Base-by-base conservation (phyloP, 2,797 vertebrate genomes). In the Malurus leucopterus region DNA sequence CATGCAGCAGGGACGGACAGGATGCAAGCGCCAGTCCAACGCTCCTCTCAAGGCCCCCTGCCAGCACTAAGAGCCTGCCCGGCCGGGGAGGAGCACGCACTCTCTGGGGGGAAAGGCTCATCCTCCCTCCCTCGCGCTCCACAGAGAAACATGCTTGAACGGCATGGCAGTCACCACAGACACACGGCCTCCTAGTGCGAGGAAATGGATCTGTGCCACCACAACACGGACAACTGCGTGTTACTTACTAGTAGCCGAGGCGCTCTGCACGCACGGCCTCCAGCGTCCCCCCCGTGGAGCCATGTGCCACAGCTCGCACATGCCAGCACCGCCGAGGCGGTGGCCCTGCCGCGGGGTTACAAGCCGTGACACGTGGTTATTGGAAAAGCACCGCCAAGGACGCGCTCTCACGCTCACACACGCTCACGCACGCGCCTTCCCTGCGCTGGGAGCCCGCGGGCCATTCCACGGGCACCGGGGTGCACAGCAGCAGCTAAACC, bases 1-100 rank as follows among this genome's bases (percentile, higher is more conserved):
- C 96, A 96, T 97, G 95, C 95, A 96, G 86, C 78, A 88, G 85
- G 88, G 89, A 94, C 46, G 84, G 91, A 94, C 86, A 91, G 84
- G 76, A 76, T 86, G 92, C 92, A 96, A 95, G 93, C 89, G 44
- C 76, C 77, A 94, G 84, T 74, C 83, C 70, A 81, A 49, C 3
- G 57, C 90, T 88, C 79, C 62, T 86, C 67, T 84, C 68, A 59
- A 47, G 75, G 86, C 88, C 79, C 91, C 54, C 32, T 74, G 88
- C 63, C 88, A 93, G 88, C 86, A 89, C 57, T 27, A 30, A 50
- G 78, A 90, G 40, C 88, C 92, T 24, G 86, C 84, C 54, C 0
- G 47, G 78, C 71, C 6, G 7, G 88, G 88, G 80, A 86, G 83
- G 90, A 91, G 88, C 92, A 54, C 81, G 1, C 82, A 84, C 64